Evolutionary conservation across 2,113 vertebrate species (phyloP), one percentile per base, ranked within the genome.

Genomic region (Aepyceros melampus): DNA sequence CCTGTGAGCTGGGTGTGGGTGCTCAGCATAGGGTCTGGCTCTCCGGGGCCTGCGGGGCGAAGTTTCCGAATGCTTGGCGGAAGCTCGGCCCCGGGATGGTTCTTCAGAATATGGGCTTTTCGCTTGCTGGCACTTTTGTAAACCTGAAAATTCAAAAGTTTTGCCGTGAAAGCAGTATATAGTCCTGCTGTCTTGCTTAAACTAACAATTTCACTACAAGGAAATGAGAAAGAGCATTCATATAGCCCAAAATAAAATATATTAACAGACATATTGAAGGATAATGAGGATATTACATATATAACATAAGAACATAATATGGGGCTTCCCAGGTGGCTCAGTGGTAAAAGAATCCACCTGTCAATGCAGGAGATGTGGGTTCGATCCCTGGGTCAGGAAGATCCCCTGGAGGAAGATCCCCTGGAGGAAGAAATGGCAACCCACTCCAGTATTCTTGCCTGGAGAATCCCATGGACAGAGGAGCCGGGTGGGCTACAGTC

Each of bases 101-200:
- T 99, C 99, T 99, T 99, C 98, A 99, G 99, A 89, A 99, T 99
- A 89, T 99, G 99, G 27, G 99, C 99, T 99, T 99, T 99, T 81
- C 99, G 99, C 93, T 99, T 99, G 97, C 99, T 99, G 97, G 99
- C 99, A 91, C 99, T 99, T 98, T 99, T 99, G 96, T 99, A 99
- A 60, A 99, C 99, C 99, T 99, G 98, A 51, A 94, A 76, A 45
- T 94, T 25, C 47, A 97, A 87, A 91, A 1, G 36, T 51, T 40
- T 25, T 55, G 27, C 17, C 10, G 2, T 64, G n/a, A 79, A 74
- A 98, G 51, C 0, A 2, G 40, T 21, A 19, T 3, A 45, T 0
- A 7, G 17, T 13, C 84, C 47, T 7, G 47, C 23, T 36, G 86
- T 89, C 86, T 90, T 82, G 25, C 83, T 89, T 60, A 93, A 84